Evolutionary conservation across 1,140 invertebrate species (phyloP), one percentile per base, ranked within the genome.

Genomic region (Drosophila jambulina): DNA sequence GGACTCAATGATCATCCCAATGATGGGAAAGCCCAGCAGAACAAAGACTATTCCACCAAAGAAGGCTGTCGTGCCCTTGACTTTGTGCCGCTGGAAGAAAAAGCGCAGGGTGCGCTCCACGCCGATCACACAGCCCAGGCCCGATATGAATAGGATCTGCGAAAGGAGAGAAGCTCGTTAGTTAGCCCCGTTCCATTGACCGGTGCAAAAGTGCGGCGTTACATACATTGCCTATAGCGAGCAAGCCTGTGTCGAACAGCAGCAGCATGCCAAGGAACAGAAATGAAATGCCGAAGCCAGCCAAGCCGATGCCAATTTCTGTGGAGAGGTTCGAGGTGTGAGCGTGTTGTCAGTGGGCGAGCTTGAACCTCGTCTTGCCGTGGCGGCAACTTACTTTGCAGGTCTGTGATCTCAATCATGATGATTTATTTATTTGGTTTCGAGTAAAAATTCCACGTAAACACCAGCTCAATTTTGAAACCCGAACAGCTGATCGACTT

Each of bases 281-380:
- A 92, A 99, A 99, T 51, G 97, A 96, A 80, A 99, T 96, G 15
- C 99, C 99, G 95, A 99, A 99, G 40, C 97, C 98, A 40, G 98
- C 97, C 53, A 99, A 94, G 17, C 98, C 99, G 40, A 99, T 97
- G 46, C 99, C 99, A 93, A 99, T 99, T 95, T 99, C 98, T 98
- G 93, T 67, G 95, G 94, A 75, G n/a, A 79, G 57, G 12, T 65
- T 43, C 10, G 46, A 61, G 7, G 59, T 77, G 42, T 59, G 21
- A n/a, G 34, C 32, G 15, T 51, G 19, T 23, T 25, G 51, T 67
- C 45, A 48, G 40, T 63, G 34, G 59, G 27, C 46, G 59, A 56
- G 13, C n/a, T 32, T 36, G 34, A n/a, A 3, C 15, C 21, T 19
- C 27, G 49, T 51, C 49, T 25, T n/a, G 23, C 13, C 54, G 29